Percentiles rank a stretch among this genome's conserved stretches.
These are phyloP conservation scores for Nowickia ferox DNA, from an alignment of 2,888 invertebrate species.

Conservation along the genomic window DNA sequence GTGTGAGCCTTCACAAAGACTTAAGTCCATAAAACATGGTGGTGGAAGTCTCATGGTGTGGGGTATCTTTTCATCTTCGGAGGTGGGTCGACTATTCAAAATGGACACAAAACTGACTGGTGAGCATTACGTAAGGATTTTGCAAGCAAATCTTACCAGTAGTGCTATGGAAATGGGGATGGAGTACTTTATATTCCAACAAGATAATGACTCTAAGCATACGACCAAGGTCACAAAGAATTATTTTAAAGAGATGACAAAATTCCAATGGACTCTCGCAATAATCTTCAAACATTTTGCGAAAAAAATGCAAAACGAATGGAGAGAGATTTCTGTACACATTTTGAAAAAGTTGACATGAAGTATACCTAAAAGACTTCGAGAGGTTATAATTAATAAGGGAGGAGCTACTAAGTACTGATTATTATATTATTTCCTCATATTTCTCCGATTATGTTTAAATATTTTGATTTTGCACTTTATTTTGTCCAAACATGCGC, in stretches of 20 bases:
- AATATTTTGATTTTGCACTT: no score
- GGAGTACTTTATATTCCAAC: not conserved
- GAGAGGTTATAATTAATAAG: constrained; percentile 1
- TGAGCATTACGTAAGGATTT: not conserved
- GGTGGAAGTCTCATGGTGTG: no score
- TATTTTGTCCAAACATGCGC: no score
- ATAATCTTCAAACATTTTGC: not conserved
- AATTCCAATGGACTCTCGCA: not conserved
- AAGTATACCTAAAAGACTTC: constrained; percentile 1
- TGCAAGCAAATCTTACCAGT: not conserved
- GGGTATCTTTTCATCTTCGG: no score
- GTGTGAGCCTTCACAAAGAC: no score
- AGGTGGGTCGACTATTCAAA: not conserved
- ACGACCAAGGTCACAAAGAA: not conserved
- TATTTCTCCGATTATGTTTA: no score
- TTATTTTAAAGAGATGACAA: not conserved
- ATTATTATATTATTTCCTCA: not conserved
- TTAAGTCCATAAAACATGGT: no score
- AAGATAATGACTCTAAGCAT: not conserved
- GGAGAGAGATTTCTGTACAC: not conserved
- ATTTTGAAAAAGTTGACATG: not conserved
- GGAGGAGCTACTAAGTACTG: constrained; percentile 1
- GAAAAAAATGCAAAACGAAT: constrained; percentile 4
- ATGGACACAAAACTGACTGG: not conserved
- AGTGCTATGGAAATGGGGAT: not conserved